Evolutionary conservation across 2,888 invertebrate species (phyloP), one percentile per base, ranked within the genome.

Genomic region (Rapana venosa): DNA sequence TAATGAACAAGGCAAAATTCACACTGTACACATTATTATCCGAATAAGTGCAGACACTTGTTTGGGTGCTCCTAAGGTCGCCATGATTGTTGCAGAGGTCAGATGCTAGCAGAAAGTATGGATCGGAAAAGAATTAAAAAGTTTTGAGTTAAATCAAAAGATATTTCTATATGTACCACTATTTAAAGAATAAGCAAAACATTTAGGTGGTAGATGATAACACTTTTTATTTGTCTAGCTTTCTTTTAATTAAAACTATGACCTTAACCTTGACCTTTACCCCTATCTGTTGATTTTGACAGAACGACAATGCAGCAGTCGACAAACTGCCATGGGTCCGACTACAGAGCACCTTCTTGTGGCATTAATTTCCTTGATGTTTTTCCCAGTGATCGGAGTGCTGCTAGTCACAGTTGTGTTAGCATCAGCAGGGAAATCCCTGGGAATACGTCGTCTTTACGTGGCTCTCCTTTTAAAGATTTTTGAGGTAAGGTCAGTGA

Each of bases 391-490:
- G 97, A 95, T 97, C 97, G 95, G 97, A 97, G 96, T 98, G 97
- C 96, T 97, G 81, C 93, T 95, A 87, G 88, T 95, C 84, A 94
- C 94, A 20, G 93, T 97, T 66, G 91, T 96, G 36, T 94, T 99
- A 94, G 99, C 99, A 90, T 98, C 98, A 77, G 97, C 99, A 95
- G 99, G 98, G 93, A 98, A 98, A 97, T 98, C 98, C 15, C 97
- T 99, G 92, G 99, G 99, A 91, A 98, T 99, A n/a, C 97, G 99
- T 93, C 97, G 98, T 95, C 97, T 98, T 66, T 99, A 99, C 96
- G 98, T 99, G 90, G 97, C 98, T 95, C 97, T 98, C 90, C 97
- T 99, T 91, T 97, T 99, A 91, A 97, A 97, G 96, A 97, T 99
- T 94, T 99, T 99, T 96, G 99, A 99, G 98, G 99, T 99, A 97